Percentiles rank a stretch among this genome's conserved stretches.
Conservation (phyloP, 2,113 vertebrate species). For the Suricata suricatta region DNA sequence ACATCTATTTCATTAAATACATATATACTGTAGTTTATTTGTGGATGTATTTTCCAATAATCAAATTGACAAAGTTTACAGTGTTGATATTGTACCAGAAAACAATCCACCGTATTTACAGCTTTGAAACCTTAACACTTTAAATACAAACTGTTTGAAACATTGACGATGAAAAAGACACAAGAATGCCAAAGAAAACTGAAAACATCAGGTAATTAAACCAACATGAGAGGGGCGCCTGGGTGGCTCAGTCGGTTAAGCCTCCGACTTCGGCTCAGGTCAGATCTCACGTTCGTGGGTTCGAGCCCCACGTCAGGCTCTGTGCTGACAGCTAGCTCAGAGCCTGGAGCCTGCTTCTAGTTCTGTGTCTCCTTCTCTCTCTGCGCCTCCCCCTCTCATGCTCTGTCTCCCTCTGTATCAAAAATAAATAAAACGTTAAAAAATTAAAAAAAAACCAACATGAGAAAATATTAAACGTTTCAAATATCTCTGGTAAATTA, state of each 20-base stretch:
- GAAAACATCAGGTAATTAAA: not conserved
- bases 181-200: not conserved
- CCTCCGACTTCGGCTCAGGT: too few relatives aligned
- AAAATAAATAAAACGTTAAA: too few relatives aligned
- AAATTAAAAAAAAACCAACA: too few relatives aligned
- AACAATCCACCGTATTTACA: conserved; percentile 67
- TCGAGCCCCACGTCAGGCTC: too few relatives aligned
- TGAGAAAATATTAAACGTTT: not conserved
- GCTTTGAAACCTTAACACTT: conserved; percentile 66
- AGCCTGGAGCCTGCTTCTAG: too few relatives aligned
- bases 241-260: too few relatives aligned
- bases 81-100: conserved; percentile 75
- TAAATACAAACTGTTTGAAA: conserved; percentile 73
- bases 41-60: conserved; percentile 83
- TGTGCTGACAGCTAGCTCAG: too few relatives aligned
- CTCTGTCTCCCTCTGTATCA: too few relatives aligned
- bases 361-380: too few relatives aligned
- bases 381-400: too few relatives aligned
- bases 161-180: conserved; percentile 49
- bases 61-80: conserved; percentile 75
- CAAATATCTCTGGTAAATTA: not conserved
- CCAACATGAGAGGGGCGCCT: not conserved
- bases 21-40: conserved; percentile 76
- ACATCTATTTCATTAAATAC: not conserved
- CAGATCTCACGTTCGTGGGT: too few relatives aligned